Evolutionary conservation across 2,797 vertebrate genomes (phyloP), one percentile per base, ranked within the genome.

Genomic region (Molothrus ater): DNA sequence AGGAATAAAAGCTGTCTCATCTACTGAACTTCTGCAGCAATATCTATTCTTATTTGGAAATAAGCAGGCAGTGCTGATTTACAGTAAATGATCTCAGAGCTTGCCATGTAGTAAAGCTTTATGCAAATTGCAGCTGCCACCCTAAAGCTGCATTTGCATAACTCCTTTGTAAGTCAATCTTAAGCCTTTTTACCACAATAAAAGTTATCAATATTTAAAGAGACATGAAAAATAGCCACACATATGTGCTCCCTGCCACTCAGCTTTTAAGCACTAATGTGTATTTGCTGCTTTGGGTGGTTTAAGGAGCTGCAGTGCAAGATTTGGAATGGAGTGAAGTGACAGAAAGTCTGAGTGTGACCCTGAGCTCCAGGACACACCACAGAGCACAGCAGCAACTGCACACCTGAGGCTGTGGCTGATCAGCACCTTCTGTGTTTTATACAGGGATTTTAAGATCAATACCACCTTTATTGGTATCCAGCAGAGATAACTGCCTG

Each of bases 141-240:
- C 74, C 86, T 38, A 66, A 81, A 64, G 34, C 56, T 79, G 56
- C 25, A 95, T 94, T 88, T 88, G 73, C 86, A 66, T 65, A 66
- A 74, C 54, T 79, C 54, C 70, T 88, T 72, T 88, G 70, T 75
- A 86, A 93, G 66, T 60, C 63, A 72, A 0, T 61, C 80, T 79
- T 40, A 17, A 86, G 59, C 40, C 50, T 79, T 94, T 93, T 73
- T 38, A 73, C 40, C 56, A 21, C 28, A 51, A 88, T 17, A 66
- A n/a, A 88, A 86, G 29, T 73, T 63, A 92, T 24, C 70, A 48
- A 60, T 90, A 81, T 79, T 94, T 86, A 79, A 84, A 93, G 64
- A 79, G 73, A 72, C 43, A 12, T 15, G 47, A 84, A 56, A 95
- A 92, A 83, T 12, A 90, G 50, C 48, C 42, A 54, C 3, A 47